These are phyloP conservation scores for Arrhopalites spinosus DNA, from an alignment of 2,888 invertebrate genomes.

Conservation along the genomic window DNA sequence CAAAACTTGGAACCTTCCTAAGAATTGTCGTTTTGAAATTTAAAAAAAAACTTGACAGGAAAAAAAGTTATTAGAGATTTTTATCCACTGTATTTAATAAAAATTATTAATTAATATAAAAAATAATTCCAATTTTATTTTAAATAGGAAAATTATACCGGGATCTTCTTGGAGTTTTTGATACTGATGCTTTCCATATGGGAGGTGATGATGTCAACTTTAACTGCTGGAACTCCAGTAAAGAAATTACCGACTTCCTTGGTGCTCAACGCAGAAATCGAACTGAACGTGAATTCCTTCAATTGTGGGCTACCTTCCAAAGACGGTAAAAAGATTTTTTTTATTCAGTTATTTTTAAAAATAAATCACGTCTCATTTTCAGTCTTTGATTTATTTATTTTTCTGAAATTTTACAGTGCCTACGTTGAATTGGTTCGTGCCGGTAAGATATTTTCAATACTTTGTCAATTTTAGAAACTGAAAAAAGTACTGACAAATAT, in stretches of 20 bases:
- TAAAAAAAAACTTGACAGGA: too few relatives aligned
- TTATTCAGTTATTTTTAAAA: not conserved
- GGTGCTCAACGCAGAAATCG: slow-evolving; percentile 65
- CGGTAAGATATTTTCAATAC: too few relatives aligned
- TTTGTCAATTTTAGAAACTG: too few relatives aligned
- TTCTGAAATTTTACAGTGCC: slow-evolving; percentile 58
- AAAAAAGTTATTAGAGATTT: too few relatives aligned
- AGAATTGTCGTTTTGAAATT: too few relatives aligned
- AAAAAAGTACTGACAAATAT: too few relatives aligned
- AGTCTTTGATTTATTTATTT: not conserved
- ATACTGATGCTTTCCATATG: slow-evolving; percentile 80
- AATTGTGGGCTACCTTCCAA: slow-evolving; percentile 79
- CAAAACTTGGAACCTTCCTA: too few relatives aligned
- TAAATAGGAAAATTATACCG: slow-evolving; percentile 68
- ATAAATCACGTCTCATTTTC: not conserved
- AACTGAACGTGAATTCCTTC: slow-evolving; percentile 66
- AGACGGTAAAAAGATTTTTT: slow-evolving; percentile 57
- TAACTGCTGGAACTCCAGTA: slow-evolving; percentile 78
- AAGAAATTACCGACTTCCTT: slow-evolving; percentile 64
- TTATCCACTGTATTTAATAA: too few relatives aligned
- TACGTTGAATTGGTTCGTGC: slow-evolving; percentile 67
- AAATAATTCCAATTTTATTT: not conserved
- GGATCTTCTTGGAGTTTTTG: slow-evolving; percentile 74
- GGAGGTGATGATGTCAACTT: slow-evolving; percentile 80
- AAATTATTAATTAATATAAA: not conserved